Base-by-base conservation (phyloP, 2,113 vertebrate species). In the Prionailurus bengalensis region DNA sequence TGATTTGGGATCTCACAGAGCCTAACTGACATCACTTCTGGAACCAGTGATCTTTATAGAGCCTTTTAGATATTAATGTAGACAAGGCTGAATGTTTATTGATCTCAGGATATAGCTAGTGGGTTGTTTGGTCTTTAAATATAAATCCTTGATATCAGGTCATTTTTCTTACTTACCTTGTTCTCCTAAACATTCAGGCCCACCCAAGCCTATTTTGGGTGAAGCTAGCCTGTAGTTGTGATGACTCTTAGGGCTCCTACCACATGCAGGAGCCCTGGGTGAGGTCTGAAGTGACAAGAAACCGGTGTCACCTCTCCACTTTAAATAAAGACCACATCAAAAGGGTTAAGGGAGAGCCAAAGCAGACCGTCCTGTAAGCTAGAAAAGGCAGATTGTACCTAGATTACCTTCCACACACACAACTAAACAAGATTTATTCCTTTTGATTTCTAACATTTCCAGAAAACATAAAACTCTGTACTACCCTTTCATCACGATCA, bases 381-480 rank as follows among this genome's bases (percentile, higher is more conserved):
- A 33, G 61, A 19, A 78, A 84, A 71, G 63, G 16, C 33, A 55
- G 33, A 4, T 55, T 81, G 27, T 86, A 15, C 25, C 73, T n/a
- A 61, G 13, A 73, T 31, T 33, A 58, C 12, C n/a, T 29, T 68
- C 33, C 4, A 36, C 11, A 45, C 3, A 42, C 4, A 12, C 79
- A 92, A 48, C 45, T 51, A 14, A 11, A 12, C 5, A 48, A 8
- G 19, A 81, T 55, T 27, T n/a, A 42, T 39, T 74, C 68, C 55
- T 81, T 92, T 39, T 51, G 39, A 83, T 87, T 93, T 84, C 65
- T 16, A 55, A 65, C 39, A 76, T 61, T 87, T 95, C 70, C 85
- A 81, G 84, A 79, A 88, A 85, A 33, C 61, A 82, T 48, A 53
- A 33, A 66, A 88, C 16, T 70, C 1, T 14, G 27, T 84, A 89